Evolutionary conservation across 2,888 invertebrate species (phyloP), one percentile per base, ranked within the genome.

Genomic region (Drosophila prostipennis): DNA sequence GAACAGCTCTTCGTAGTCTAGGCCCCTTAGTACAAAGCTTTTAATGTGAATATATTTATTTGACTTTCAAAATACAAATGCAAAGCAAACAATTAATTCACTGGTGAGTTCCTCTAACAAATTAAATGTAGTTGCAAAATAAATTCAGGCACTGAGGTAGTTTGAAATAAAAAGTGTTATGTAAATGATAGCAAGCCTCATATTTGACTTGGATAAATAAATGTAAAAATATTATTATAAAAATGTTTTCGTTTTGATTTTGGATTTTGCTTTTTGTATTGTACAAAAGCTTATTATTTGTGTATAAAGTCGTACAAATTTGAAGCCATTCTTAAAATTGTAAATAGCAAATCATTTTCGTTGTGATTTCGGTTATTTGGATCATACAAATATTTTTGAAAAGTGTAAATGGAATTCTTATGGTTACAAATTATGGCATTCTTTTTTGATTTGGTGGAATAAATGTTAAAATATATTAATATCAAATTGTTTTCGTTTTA

Each of bases 1-100:
- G 87, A 89, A 23, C 79, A 91, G 14, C 72, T 86, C 0, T 86
- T 85, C 6, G 57, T 57, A 2, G 13, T 32, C 23, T 70, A 48
- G 23, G 1, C 2, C 16, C 3, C 7, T 7, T 8, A 49, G 32
- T 70, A 34, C 11, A 70, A 36, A 46, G 14, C 14, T 11, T 7
- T 32, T 14, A 7, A 5, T 32, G 36, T 56, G 36, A 37, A 67
- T 42, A 37, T 56, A 37, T 56, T 70, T 49, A 71, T 48, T 46
- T 49, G 23, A 53, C 16, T 59, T 64, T 43, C 11, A 29, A 63
- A 36, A 26, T 43, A 19, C 60, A 43, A 59, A 59, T 42, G 14
- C 19, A 59, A 37, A 59, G 39, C 45, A 45, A 39, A 61, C 26
- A 46, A 8, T 39, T 54, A 46, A 6, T 46, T 54, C 23, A 46